A percentile compares a stretch with the other conserved stretches of the same genome.
Conservation (phyloP, 1,140 invertebrate genomes). For the Diachasma alloeum region DNA sequence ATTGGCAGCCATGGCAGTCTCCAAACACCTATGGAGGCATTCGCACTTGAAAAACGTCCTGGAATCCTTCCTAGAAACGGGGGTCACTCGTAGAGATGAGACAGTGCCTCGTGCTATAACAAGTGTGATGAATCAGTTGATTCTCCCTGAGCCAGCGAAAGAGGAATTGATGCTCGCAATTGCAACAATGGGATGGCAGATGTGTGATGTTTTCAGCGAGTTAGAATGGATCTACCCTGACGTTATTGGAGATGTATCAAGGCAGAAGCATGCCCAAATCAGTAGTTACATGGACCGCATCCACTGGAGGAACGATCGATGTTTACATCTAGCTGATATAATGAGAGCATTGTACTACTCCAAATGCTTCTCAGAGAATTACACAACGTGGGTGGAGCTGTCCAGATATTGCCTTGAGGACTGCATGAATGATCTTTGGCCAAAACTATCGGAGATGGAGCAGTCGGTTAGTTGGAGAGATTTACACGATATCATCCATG, state of each 20-base stretch:
- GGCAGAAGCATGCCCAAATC: background rate
- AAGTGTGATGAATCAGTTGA: background rate
- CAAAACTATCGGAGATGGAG: background rate
- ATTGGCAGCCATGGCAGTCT: background rate
- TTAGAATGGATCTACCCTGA: background rate
- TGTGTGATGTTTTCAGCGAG: background rate
- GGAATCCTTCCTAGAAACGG: background rate
- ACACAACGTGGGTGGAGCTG: background rate
- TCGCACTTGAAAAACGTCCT: background rate
- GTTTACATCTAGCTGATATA: background rate
- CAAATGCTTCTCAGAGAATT: background rate
- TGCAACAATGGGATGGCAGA: background rate
- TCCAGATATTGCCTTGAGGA: background rate
- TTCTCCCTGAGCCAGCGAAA: background rate
- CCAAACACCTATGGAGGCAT: background rate
- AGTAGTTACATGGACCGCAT: background rate
- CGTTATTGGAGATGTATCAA: background rate
- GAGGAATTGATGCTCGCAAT: background rate
- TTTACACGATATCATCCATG: background rate
- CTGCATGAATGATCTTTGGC: background rate
- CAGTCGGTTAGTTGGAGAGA: background rate
- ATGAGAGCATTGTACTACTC: background rate
- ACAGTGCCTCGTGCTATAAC: background rate
- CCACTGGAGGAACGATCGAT: background rate
- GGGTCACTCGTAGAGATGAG: background rate